A percentile compares a stretch with the other conserved stretches of the same genome.
Evolutionary conservation across 2,113 vertebrate species (phyloP).

Genomic region (Nycticorax nycticorax): DNA sequence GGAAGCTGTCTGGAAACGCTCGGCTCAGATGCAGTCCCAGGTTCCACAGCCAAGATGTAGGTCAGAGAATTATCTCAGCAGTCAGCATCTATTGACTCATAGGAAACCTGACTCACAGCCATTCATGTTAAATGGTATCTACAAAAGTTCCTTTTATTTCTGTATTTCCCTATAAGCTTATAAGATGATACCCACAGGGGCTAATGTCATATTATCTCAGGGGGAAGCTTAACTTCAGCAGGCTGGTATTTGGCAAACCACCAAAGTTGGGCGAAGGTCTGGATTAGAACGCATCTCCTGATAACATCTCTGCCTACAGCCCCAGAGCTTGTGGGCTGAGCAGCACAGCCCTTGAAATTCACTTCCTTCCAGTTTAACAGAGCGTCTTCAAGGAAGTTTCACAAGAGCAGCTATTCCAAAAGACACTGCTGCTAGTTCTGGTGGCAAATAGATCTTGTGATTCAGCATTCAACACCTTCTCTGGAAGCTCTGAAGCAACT

Average conservation of each 20-base stretch:
- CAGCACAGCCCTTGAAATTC: neutral
- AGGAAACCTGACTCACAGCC: slow-evolving; percentile 12
- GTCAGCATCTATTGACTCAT: slow-evolving; percentile 21
- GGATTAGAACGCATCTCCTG: neutral
- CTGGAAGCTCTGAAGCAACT: slow-evolving; percentile 2
- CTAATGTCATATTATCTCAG: neutral
- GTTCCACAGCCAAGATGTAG: neutral
- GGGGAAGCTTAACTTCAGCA: slow-evolving; percentile 4
- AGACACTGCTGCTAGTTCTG: slow-evolving; percentile 9
- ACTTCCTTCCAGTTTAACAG: slow-evolving; percentile 18
- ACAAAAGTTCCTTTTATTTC: neutral
- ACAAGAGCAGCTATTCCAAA: slow-evolving; percentile 41
- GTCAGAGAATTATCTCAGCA: slow-evolving; percentile 24
- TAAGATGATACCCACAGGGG: neutral
- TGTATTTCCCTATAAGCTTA: neutral
- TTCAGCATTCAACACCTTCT: slow-evolving; percentile 51
- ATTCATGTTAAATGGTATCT: neutral
- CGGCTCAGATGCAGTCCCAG: neutral
- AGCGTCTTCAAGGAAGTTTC: neutral
- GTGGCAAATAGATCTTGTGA: slow-evolving; percentile 45
- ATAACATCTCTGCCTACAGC: neutral
- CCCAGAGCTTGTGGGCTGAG: neutral
- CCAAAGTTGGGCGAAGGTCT: neutral
- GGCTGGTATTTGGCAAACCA: neutral
- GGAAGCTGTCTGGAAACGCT: neutral